Base-by-base conservation (phyloP, 64 coral and sea anemone genomes). In the Actinia tenebrosa region DNA sequence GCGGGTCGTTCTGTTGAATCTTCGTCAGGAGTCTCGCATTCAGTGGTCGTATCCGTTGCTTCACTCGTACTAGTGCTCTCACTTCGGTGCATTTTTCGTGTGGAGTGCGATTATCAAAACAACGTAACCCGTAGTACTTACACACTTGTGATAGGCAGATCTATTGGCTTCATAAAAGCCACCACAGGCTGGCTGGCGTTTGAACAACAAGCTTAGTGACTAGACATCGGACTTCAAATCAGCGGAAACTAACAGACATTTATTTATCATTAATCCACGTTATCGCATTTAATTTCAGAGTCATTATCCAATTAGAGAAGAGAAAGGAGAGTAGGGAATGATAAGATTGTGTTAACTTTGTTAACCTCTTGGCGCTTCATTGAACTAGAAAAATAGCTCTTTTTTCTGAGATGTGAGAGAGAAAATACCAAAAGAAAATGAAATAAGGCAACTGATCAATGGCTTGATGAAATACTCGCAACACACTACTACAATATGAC, bases 211-310 rank as follows among this genome's bases (percentile, higher is more conserved):
- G 80, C 54, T 83, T 83, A 58, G 46, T 83, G 54, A 61, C 60
- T 44, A 85, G 53, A 85, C 83, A 85, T 85, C 83, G 26, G 83
- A 85, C 30, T 64, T 61, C 17, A 58, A 85, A 85, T 64, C 60
- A 85, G 26, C 50, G 83, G 83, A 85, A 85, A 85, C 50, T 42
- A 43, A 64, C 60, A 61, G 53, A 85, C 53, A 85, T 85, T 85
- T 85, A 85, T 60, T 85, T 60, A 85, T 85, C 83, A 85, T 64
- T 85, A 61, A 85, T 85, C 83, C 56, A 63, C 53, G 30, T 85
- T 85, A 85, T 85, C 83, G 83, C 83, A 83, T 83, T 83, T 83
- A 58, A 83, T 85, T 85, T 85, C 83, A 85, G 25, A 85, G 83
- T 25, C 83, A 85, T 85, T 60, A 85, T 85, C 83, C 83, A 85